Percentiles rank a stretch among this genome's conserved stretches.
These are phyloP conservation scores for Tokudaia tokunoshimensis DNA, from an alignment of 2,797 vertebrate species.

Conservation along the genomic window DNA sequence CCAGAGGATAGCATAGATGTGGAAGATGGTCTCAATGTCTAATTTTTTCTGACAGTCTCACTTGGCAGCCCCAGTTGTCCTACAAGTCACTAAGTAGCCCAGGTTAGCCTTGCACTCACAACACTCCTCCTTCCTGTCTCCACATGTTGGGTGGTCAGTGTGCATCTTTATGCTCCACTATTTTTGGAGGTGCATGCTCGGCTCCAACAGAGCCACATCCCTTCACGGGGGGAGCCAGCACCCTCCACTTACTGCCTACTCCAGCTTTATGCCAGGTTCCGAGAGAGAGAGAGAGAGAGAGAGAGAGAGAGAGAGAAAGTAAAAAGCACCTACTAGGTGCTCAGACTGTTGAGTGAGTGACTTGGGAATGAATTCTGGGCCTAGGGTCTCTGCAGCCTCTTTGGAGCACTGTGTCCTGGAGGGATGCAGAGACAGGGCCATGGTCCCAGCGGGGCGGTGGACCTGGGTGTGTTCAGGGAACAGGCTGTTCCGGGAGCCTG, in stretches of 20 bases:
- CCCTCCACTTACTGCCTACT: neutral
- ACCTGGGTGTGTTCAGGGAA: neutral
- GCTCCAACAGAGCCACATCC: neutral
- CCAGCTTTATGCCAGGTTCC: neutral
- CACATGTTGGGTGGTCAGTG: no score
- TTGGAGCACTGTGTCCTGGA: neutral
- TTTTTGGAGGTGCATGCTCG: no score
- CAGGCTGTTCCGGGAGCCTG: neutral
- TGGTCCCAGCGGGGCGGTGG: neutral
- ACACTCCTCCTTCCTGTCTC: neutral
- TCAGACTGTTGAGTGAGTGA: neutral
- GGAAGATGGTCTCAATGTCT: neutral
- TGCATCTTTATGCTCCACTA: no score
- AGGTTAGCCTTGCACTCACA: neutral
- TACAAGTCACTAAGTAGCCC: neutral
- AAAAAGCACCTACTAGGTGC: neutral
- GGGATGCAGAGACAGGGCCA: neutral
- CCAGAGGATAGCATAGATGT: rapidly evolving
- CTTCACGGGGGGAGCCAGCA: neutral
- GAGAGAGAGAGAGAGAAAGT: no score
- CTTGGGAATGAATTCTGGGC: neutral
- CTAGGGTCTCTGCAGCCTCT: neutral
- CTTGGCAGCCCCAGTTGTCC: neutral
- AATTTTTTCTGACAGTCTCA: neutral
- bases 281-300: no score